Evolutionary conservation across 2,797 vertebrate genomes (phyloP).

Genomic region (Ceyx erithaca): DNA sequence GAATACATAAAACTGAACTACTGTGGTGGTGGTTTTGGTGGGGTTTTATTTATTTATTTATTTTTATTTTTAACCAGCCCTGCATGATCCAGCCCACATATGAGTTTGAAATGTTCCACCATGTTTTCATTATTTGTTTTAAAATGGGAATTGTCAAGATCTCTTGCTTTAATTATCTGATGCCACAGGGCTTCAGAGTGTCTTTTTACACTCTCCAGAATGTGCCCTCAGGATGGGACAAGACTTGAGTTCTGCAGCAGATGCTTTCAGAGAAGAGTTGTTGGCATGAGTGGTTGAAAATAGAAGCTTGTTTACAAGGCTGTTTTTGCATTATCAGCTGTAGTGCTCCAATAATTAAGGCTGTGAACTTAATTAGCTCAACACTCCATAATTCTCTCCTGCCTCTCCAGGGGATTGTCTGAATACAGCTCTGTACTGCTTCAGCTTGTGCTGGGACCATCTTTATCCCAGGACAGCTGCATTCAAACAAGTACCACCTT

Average conservation of each 20-base stretch:
- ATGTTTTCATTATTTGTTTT: conserved; percentile 55
- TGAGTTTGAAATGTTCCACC: conserved; percentile 40
- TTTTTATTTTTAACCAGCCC: background rate
- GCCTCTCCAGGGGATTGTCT: conserved; percentile 45
- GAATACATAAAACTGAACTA: background rate
- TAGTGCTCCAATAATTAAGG: conserved; percentile 70
- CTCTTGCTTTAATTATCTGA: conserved; percentile 51
- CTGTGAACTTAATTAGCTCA: conserved; percentile 73
- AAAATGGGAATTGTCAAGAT: conserved; percentile 22
- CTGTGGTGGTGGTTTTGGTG: background rate
- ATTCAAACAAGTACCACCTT: background rate
- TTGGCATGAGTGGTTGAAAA: conserved; percentile 62
- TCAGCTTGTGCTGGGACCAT: background rate
- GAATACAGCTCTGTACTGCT: background rate
- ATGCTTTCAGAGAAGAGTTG: conserved; percentile 56
- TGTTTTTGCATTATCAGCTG: conserved; percentile 71
- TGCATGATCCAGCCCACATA: background rate
- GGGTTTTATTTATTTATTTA: no score
- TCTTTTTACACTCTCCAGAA: conserved; percentile 10
- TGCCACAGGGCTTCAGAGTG: background rate
- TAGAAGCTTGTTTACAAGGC: conserved; percentile 68
- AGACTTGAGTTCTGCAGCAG: conserved; percentile 22
- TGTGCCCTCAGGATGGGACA: conserved; percentile 8
- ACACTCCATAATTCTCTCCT: conserved; percentile 68
- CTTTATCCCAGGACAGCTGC: background rate